Evolutionary conservation across 2,113 vertebrate genomes (phyloP), one percentile per base, ranked within the genome.

Genomic region (Sigmodon hispidus): DNA sequence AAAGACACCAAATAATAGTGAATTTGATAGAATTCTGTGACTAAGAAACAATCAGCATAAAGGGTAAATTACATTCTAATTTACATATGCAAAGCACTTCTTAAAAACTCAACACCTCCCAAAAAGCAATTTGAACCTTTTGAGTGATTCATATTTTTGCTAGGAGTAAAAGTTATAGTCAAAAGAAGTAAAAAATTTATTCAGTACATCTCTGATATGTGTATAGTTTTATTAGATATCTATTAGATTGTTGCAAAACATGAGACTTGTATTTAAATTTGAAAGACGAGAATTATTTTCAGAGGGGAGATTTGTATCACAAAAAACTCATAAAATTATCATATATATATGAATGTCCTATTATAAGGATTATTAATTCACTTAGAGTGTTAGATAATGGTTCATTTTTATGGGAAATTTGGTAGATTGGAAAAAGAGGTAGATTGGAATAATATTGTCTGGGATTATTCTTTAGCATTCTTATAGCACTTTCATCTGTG

Each of bases 131-230:
- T 97, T 75, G 94, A 65, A 95, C 80, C 16, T 59, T 87, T 92
- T 65, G 3, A 93, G 22, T 83, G 65, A 76, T 77, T 93, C 45
- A 65, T 48, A 92, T 94, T 98, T 97, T 97, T 83, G 48, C 45
- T 86, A 96, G 61, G 94, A 96, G 69, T 73, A 94, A 97, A 97
- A 96, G 95, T 69, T 94, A 52, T 93, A 97, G 97, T 61, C 96
- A 81, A 96, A 96, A 97, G 97, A 98, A 98, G 98, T 98, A 92
- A 98, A 98, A 96, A 97, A 91, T 96, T 21, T n/a, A 97, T 93
- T 96, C 77, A 97, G 77, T 87, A 77, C 93, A 91, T 94, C 96
- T 76, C 86, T 98, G 94, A 96, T 98, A 89, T 59, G 89, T 97
- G 87, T 90, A 59, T 93, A 97, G 98, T 80, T 97, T 96, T 97